Evolutionary conservation across 1,140 invertebrate species (phyloP).

Genomic region (Bombus soroeensis): DNA sequence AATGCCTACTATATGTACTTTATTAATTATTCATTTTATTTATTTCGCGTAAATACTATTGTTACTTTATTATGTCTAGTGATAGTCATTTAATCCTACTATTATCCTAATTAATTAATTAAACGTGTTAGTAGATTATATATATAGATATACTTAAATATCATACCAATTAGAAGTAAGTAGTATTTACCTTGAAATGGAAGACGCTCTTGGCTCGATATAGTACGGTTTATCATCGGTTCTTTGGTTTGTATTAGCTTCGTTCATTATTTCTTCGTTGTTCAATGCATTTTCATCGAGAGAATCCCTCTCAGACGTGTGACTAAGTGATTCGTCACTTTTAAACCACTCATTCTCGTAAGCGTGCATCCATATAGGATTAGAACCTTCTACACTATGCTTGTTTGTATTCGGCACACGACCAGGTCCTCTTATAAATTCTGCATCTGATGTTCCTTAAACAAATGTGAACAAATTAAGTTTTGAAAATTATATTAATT

Average conservation of each 20-base stretch:
- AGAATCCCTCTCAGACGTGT: slow-evolving; percentile 91
- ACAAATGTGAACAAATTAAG: neutral
- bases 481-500: neutral
- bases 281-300: slow-evolving; percentile 93
- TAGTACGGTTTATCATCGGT: slow-evolving; percentile 86
- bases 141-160: too few relatives aligned
- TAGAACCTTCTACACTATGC: slow-evolving; percentile 95
- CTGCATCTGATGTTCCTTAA: slow-evolving; percentile 86
- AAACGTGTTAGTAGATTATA: too few relatives aligned
- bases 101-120: too few relatives aligned
- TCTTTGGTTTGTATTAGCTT: slow-evolving; percentile 83
- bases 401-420: slow-evolving; percentile 97
- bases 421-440: slow-evolving; percentile 88
- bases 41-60: too few relatives aligned
- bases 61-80: neutral
- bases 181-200: slow-evolving; percentile 76
- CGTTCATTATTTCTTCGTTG: slow-evolving; percentile 85
- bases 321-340: slow-evolving; percentile 89
- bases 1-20: too few relatives aligned
- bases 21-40: too few relatives aligned
- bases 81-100: too few relatives aligned
- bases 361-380: slow-evolving; percentile 97
- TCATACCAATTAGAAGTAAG: too few relatives aligned
- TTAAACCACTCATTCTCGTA: slow-evolving; percentile 98
- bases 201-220: slow-evolving; percentile 83